phyloP scores from a whole-genome alignment of 2,797 vertebrate genomes.

The Menidia menidia region DNA sequence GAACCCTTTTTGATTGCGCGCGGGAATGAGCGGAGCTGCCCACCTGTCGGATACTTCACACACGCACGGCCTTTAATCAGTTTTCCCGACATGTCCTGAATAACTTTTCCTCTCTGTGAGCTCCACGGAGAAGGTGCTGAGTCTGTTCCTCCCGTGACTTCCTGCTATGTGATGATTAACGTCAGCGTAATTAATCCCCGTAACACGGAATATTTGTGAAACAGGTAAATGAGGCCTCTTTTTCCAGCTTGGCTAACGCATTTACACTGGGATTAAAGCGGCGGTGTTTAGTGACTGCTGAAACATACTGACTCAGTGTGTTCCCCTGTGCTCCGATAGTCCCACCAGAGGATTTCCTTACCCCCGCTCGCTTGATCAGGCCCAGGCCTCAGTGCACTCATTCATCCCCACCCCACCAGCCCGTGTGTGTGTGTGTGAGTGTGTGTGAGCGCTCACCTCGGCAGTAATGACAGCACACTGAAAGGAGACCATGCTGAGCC shows the following conservation, averaged over 20 bases:
- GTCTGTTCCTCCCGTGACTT: conserved; percentile 25
- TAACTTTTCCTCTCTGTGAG: conserved; percentile 22
- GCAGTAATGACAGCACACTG: conserved; percentile 80
- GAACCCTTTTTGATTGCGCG: conserved; percentile 87
- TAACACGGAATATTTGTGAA: conserved; percentile 66
- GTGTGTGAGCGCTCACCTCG: conserved; percentile 71
- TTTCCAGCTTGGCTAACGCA: conserved; percentile 68
- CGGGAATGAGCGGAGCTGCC: conserved; percentile 57
- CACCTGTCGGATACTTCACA: conserved; percentile 81
- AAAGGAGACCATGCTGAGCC: conserved; percentile 77
- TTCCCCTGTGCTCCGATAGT: conserved; percentile 79
- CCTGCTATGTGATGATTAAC: conserved; percentile 63
- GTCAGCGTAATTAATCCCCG: conserved; percentile 55
- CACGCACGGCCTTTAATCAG: neutral
- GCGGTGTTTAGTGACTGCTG: conserved; percentile 59
- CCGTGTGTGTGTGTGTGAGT: conserved; percentile 43
- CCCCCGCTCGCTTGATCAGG: conserved; percentile 81
- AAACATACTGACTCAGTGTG: conserved; percentile 70
- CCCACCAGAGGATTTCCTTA: conserved; percentile 80
- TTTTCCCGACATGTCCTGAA: neutral
- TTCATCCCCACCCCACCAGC: conserved; percentile 64
- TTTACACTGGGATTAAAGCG: conserved; percentile 71
- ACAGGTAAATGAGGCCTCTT: conserved; percentile 59
- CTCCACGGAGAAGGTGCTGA: neutral
- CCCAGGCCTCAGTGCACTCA: conserved; percentile 76